Base-by-base conservation (phyloP, 2,113 vertebrate species). In the Xenopus borealis region DNA sequence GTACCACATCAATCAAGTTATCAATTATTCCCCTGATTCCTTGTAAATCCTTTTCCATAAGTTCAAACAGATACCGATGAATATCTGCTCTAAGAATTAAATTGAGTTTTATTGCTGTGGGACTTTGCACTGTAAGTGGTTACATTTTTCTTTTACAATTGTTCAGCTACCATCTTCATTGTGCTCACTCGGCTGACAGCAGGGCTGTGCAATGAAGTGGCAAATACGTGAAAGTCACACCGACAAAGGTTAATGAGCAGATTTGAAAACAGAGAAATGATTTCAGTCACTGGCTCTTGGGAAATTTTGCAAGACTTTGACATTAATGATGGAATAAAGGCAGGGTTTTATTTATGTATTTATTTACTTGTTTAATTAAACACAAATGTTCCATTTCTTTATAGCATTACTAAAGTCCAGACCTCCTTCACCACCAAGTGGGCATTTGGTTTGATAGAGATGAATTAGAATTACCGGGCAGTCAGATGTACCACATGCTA, bases 1-100 rank as follows among this genome's bases (percentile, higher is more conserved):
- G 66, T 63, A 76, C 17, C 73, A 61, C 59, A 76, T 76, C 73
- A 69, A 69, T 69, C 73, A 76, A 44, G 46, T 61, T 66, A 76
- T 76, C 73, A 76, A 76, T 76, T 76, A 76, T 76, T 59, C 73
- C 73, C 73, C 66, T 75, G 59, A 69, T 76, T 76, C 66, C 73
- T 63, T 58, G 66, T 76, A 76, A 76, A 76, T 76, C 73, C 62
- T 76, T 64, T 55, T 76, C 73, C 66, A 76, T 76, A 69, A 76
- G 73, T 76, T 76, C 66, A 76, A 76, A 76, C 59, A 69, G 66
- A 62, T 76, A 76, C 64, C 66, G 63, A 76, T 76, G 73, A 76
- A 76, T 76, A 76, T 69, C 73, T 63, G 66, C 57, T 69, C 64
- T 76, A 50, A 52, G 69, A 69, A 76, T 76, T 63, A 76, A 76